Conservation (phyloP, 2,888 invertebrate genomes). For the Stenoptilia bipunctidactyla region DNA sequence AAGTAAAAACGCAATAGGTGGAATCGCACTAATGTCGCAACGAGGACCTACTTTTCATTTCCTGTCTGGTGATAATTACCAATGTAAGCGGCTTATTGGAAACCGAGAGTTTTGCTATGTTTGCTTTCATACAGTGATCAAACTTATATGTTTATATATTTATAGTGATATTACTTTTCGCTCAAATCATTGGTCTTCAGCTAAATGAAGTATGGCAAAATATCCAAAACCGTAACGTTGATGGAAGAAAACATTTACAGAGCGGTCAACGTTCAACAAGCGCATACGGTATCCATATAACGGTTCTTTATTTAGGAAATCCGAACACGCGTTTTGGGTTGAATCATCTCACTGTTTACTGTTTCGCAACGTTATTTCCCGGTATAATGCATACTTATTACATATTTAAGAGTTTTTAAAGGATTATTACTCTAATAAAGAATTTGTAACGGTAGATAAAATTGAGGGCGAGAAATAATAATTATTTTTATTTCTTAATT, state of each 20-base stretch:
- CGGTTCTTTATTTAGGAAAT: conserved; percentile 57
- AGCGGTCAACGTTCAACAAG: conserved; percentile 44
- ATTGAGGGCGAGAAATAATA: neutral
- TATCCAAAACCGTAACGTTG: conserved; percentile 24
- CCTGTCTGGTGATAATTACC: neutral
- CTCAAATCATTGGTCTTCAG: too few species aligned
- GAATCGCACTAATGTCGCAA: neutral
- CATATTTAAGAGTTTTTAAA: neutral
- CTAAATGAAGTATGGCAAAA: conserved; percentile 28
- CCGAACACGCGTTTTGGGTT: conserved; percentile 45
- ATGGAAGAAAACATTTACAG: conserved; percentile 37
- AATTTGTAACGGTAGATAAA: neutral
- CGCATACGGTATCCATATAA: conserved; percentile 46
- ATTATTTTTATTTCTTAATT: too few species aligned
- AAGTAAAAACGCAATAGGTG: conserved; percentile 1
- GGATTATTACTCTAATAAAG: neutral
- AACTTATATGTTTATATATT: too few species aligned
- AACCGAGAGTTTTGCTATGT: neutral
- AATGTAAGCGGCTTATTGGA: neutral
- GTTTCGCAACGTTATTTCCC: conserved; percentile 29
- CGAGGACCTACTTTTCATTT: conserved; percentile 1
- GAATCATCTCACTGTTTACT: conserved; percentile 46
- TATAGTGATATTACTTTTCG: too few species aligned
- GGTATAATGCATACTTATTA: conserved; percentile 19
- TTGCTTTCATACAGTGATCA: neutral